Conservation (phyloP, 2,797 vertebrate species). For the Alosa sapidissima region DNA sequence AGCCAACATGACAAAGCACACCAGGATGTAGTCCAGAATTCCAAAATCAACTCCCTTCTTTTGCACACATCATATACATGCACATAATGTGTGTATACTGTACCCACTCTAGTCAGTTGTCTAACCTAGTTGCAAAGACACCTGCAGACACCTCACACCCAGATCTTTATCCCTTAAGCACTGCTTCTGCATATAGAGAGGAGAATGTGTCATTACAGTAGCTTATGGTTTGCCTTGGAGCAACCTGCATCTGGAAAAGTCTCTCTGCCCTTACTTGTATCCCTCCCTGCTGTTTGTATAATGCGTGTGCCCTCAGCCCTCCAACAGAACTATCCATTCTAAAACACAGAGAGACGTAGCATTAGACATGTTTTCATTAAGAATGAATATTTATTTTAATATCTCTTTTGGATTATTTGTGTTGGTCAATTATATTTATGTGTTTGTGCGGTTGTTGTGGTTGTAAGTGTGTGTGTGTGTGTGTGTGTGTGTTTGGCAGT, state of each 20-base stretch:
- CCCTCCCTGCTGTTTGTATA: conserved; percentile 1
- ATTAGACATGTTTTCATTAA: not conserved
- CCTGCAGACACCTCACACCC: not conserved
- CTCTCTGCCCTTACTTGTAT: not conserved
- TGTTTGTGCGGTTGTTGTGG: not conserved
- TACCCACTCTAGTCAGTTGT: not conserved
- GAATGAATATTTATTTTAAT: conserved; percentile 31
- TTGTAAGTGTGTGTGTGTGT: not conserved
- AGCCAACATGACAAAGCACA: not conserved
- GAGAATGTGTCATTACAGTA: not conserved
- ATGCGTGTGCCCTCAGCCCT: not conserved
- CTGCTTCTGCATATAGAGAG: not conserved
- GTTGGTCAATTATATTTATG: conserved; percentile 19
- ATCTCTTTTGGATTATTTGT: conserved; percentile 28
- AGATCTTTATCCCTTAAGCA: not conserved
- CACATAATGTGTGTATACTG: not conserved
- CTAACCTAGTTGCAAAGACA: not conserved
- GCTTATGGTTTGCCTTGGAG: not conserved
- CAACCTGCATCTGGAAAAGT: not conserved
- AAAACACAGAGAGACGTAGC: not conserved
- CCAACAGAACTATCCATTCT: not conserved
- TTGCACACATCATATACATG: not conserved
- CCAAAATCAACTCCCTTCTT: not conserved
- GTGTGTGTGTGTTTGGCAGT: conserved; percentile 12
- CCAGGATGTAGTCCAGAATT: not conserved